Percentiles rank a stretch among this genome's conserved stretches.
phyloP scores from a whole-genome alignment of 92 coral and sea anemone species.

The Epizoanthus scotinus region DNA sequence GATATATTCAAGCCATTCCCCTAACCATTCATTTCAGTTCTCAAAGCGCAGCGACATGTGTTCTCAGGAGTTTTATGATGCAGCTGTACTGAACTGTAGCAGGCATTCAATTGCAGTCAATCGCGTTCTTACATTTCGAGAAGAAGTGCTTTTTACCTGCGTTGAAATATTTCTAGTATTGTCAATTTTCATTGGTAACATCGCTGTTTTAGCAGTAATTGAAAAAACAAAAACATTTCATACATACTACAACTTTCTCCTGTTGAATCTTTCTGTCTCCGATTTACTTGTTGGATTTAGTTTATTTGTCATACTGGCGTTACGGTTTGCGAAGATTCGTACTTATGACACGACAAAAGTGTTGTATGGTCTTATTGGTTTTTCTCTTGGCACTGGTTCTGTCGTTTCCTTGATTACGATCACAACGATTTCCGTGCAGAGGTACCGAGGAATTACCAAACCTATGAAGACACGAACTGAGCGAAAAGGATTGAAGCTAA shows the following conservation, averaged over 20 bases:
- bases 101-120: background rate
- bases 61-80: background rate
- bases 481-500: conserved; percentile 23
- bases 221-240: background rate
- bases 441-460: conserved; percentile 38
- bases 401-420: conserved; percentile 41
- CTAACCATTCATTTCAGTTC: background rate
- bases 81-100: background rate
- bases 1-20: too few species aligned
- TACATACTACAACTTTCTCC: too few species aligned
- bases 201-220: background rate
- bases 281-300: background rate
- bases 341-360: background rate
- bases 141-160: background rate
- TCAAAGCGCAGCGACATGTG: background rate
- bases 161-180: background rate
- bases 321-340: background rate
- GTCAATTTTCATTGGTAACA: background rate
- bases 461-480: conserved; percentile 39
- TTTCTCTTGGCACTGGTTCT: background rate
- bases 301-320: background rate
- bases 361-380: background rate
- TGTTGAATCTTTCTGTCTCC: too few species aligned
- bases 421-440: conserved; percentile 32
- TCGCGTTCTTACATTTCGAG: too few species aligned